Conservation (phyloP, 35 echinoderm and acorn worm species). For the Chiridota heheva region DNA sequence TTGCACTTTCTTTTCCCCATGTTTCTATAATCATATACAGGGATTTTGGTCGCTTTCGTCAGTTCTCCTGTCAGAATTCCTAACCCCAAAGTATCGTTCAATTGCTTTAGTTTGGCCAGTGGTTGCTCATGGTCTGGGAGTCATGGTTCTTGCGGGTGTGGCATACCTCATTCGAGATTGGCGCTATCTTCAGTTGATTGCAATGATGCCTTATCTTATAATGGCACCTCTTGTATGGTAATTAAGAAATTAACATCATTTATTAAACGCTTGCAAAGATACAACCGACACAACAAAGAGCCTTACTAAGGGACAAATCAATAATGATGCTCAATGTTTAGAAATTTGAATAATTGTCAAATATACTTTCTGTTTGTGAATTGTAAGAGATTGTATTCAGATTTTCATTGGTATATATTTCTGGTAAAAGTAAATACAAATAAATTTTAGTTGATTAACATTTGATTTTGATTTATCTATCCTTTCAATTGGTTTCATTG, state of each 20-base stretch:
- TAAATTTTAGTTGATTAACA: too few species aligned
- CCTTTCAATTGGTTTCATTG: too few species aligned
- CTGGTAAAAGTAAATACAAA: too few species aligned
- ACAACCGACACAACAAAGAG: neutral
- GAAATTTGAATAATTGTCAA: too few species aligned
- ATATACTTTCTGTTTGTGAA: too few species aligned
- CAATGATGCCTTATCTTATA: neutral
- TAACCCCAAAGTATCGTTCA: neutral
- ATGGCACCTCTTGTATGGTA: neutral
- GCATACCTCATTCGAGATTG: constrained; percentile 36
- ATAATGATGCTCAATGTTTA: too few species aligned
- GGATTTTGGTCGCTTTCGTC: constrained; percentile 25
- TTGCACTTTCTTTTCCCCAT: neutral
- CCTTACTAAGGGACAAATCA: neutral
- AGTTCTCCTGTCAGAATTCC: constrained; percentile 17
- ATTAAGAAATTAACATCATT: neutral
- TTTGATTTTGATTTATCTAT: too few species aligned
- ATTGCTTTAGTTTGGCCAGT: neutral
- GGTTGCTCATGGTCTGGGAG: constrained; percentile 12
- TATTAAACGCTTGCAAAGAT: neutral
- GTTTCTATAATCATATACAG: neutral
- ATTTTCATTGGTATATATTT: too few species aligned
- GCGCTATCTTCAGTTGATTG: constrained; percentile 28
- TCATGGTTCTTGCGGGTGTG: neutral
- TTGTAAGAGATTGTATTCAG: too few species aligned